A percentile compares a stretch with the other conserved stretches of the same genome.
Conservation (phyloP, 2,888 invertebrate species). For the Microplitis deprimator region DNA sequence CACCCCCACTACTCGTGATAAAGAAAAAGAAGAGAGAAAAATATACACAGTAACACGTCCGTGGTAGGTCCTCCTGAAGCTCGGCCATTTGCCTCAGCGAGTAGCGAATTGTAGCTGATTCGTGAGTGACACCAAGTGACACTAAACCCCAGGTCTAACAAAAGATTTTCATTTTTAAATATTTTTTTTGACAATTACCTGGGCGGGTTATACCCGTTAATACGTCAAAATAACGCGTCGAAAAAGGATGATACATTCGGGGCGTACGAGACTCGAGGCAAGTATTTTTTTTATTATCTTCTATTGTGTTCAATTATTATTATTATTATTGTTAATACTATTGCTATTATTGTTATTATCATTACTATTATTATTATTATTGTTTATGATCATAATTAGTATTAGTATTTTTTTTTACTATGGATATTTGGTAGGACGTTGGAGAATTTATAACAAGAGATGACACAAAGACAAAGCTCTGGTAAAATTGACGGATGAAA, state of each 20-base stretch:
- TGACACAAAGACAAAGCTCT: background rate
- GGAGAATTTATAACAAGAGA: background rate
- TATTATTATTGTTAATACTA: background rate
- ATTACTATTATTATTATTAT: background rate
- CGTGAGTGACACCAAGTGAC: constrained; percentile 41
- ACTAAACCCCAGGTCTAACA: constrained; percentile 30
- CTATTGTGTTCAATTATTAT: background rate
- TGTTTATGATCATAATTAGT: background rate
- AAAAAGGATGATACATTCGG: constrained; percentile 72
- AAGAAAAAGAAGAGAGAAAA: background rate
- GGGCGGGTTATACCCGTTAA: constrained; percentile 52
- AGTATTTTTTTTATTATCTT: constrained; percentile 12
- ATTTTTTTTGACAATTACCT: constrained; percentile 41
- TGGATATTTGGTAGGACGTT: background rate
- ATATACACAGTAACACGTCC: background rate
- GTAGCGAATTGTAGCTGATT: constrained; percentile 41
- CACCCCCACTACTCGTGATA: too few species aligned
- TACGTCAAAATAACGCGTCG: constrained; percentile 70
- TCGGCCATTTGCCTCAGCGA: constrained; percentile 70
- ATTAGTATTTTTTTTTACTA: background rate
- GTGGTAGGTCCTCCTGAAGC: constrained; percentile 51
- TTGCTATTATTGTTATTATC: background rate
- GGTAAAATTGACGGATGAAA: background rate
- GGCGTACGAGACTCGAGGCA: constrained; percentile 72
- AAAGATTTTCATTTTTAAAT: constrained; percentile 22